A percentile compares a stretch with the other conserved stretches of the same genome.
Conservation (phyloP, 2,797 vertebrate genomes). For the Taenioides sp. region DNA sequence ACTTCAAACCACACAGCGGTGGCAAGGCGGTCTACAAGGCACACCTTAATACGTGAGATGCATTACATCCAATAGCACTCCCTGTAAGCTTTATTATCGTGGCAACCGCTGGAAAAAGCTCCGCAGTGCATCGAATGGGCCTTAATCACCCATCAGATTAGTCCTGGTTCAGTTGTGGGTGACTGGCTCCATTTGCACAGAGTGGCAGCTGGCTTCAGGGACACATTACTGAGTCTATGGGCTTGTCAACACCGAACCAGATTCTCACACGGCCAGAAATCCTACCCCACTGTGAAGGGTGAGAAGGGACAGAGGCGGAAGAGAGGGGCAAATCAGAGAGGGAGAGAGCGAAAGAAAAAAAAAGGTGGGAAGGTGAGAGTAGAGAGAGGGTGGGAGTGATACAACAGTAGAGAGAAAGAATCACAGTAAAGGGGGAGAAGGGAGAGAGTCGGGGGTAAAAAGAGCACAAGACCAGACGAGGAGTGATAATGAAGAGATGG, state of each 20-base stretch:
- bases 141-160: slow-evolving; percentile 70
- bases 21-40: not conserved
- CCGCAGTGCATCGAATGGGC: slow-evolving; percentile 40
- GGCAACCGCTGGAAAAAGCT: slow-evolving; percentile 22
- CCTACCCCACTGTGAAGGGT: slow-evolving; percentile 43
- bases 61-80: slow-evolving; percentile 2
- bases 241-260: slow-evolving; percentile 65
- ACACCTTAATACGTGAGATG: slow-evolving; percentile 12
- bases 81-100: slow-evolving; percentile 17
- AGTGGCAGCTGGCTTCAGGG: slow-evolving; percentile 72
- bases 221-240: slow-evolving; percentile 69
- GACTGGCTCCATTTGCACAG: slow-evolving; percentile 63
- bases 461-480: no score
- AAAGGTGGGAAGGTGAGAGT: no score
- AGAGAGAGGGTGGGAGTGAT: not conserved
- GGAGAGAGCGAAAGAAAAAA: not conserved
- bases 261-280: slow-evolving; percentile 64
- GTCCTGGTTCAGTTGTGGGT: slow-evolving; percentile 66
- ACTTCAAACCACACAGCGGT: slow-evolving; percentile 13
- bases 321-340: not conserved
- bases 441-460: no score
- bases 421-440: not conserved
- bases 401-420: not conserved
- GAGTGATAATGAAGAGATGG: no score
- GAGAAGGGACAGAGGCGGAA: slow-evolving; percentile 6